A percentile compares a stretch with the other conserved stretches of the same genome.
phyloP scores from a whole-genome alignment of 2,888 invertebrate species.

The Heliconius charithonia region DNA sequence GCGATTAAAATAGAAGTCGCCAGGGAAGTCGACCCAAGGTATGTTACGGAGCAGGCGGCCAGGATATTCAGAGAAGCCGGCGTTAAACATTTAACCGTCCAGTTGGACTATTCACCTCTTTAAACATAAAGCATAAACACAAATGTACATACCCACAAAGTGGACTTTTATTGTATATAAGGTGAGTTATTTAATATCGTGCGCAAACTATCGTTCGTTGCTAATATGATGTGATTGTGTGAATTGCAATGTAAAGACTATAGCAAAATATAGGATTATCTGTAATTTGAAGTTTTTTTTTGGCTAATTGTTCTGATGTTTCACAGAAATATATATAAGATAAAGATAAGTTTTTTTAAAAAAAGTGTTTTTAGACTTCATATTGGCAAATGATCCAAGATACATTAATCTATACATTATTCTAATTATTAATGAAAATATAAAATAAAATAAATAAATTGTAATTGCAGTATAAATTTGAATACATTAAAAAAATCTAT shows the following conservation, averaged over 20 bases:
- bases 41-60: constrained; percentile 95
- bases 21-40: constrained; percentile 94
- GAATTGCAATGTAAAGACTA: background rate
- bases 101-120: constrained; percentile 93
- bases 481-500: background rate
- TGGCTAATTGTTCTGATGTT: background rate
- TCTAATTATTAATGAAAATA: background rate
- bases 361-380: background rate
- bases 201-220: constrained; percentile 33
- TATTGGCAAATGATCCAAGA: background rate
- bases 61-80: constrained; percentile 97
- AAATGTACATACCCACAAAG: constrained; percentile 56
- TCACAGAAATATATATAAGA: background rate
- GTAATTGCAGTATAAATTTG: background rate
- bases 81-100: constrained; percentile 95
- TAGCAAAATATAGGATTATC: constrained; percentile 2
- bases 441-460: background rate
- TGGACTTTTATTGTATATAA: constrained; percentile 46
- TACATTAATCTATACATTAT: too few species aligned
- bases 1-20: constrained; percentile 98
- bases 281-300: background rate
- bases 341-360: background rate
- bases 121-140: constrained; percentile 61
- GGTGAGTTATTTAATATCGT: constrained; percentile 40
- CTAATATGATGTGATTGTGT: background rate